phyloP scores from a whole-genome alignment of 2,797 vertebrate species.

The Danio tinwini region DNA sequence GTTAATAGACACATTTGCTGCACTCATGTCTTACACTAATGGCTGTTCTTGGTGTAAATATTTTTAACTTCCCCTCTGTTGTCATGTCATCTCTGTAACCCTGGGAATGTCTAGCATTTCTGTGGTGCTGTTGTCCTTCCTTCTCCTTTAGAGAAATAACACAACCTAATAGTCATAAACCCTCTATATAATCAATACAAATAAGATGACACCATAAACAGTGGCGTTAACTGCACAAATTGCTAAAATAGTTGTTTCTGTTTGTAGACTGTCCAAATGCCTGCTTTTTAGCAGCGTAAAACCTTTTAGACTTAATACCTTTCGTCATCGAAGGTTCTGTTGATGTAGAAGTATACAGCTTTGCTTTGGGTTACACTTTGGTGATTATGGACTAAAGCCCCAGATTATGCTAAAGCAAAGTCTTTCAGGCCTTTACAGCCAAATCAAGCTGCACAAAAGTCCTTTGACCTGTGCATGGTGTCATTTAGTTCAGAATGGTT shows the following conservation, averaged over 20 bases:
- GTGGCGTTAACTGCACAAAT: not conserved
- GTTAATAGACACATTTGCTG: conserved; percentile 25
- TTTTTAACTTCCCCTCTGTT: conserved; percentile 30
- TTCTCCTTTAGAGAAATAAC: conserved; percentile 3
- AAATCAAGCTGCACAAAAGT: not conserved
- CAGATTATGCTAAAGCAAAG: not conserved
- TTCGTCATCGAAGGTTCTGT: not conserved
- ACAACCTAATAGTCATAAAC: not conserved
- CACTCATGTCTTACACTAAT: conserved; percentile 21
- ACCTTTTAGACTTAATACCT: not conserved
- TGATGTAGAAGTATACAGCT: not conserved
- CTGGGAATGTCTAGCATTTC: conserved; percentile 43
- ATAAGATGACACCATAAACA: conserved; percentile 52
- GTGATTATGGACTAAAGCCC: not conserved
- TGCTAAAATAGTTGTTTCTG: not conserved
- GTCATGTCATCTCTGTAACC: conserved; percentile 48
- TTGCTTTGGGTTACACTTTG: not conserved
- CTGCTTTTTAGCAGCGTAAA: not conserved
- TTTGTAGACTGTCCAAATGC: not conserved
- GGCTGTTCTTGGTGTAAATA: conserved; percentile 40
- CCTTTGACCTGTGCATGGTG: conserved; percentile 60
- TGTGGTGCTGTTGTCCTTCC: conserved; percentile 36
- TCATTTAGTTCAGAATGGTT: conserved; percentile 56
- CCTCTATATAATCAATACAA: not conserved
- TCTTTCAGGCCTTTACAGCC: not conserved